Evolutionary conservation across 2,113 vertebrate genomes (phyloP).

Genomic region (Neomonachus schauinslandi): DNA sequence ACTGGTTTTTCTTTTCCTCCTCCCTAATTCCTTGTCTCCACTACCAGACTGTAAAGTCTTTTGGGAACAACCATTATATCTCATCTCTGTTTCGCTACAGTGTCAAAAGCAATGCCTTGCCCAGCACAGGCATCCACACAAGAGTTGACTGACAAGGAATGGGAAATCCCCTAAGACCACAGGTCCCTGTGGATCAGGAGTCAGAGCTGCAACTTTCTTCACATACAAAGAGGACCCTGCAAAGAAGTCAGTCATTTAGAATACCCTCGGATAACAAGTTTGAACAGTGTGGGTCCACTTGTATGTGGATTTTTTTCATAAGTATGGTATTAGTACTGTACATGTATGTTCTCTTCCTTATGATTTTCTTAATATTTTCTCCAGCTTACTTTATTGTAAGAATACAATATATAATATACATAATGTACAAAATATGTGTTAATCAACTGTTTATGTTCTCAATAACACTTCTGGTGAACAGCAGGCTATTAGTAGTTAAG

Average conservation of each 20-base stretch:
- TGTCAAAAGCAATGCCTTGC: not conserved
- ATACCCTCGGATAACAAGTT: not conserved
- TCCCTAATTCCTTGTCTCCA: not conserved
- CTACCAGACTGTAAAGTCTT: not conserved
- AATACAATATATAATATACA: not conserved
- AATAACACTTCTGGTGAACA: not conserved
- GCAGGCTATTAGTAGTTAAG: not conserved
- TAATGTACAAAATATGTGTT: not conserved
- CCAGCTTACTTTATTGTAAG: not conserved
- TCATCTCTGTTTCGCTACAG: not conserved
- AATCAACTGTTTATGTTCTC: not conserved
- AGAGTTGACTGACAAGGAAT: not conserved
- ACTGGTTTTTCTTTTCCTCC: not conserved
- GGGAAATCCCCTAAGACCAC: not conserved
- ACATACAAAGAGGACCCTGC: not conserved
- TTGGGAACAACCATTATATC: not conserved
- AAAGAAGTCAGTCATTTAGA: slow-evolving; percentile 24
- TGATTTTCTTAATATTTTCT: not conserved
- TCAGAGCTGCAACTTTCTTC: not conserved
- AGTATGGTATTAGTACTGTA: not conserved
- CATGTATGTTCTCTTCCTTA: not conserved
- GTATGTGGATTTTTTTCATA: not conserved
- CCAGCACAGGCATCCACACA: not conserved
- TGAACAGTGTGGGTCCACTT: not conserved
- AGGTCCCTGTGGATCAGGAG: slow-evolving; percentile 25